Evolutionary conservation across 1,140 invertebrate genomes (phyloP).

Genomic region (Drosophila repleta): DNA sequence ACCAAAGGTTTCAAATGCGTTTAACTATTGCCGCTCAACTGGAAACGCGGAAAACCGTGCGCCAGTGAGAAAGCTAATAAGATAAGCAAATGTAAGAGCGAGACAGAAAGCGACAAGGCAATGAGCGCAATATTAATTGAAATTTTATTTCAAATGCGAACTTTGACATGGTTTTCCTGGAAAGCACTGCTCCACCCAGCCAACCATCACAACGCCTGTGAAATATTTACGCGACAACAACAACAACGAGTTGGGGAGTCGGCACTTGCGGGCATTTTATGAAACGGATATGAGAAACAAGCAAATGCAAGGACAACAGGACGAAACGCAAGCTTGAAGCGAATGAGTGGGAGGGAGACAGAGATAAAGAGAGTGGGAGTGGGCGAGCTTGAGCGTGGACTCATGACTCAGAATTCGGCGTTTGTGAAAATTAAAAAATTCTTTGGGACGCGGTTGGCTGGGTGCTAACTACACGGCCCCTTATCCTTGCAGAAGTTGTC

Average conservation of each 20-base stretch:
- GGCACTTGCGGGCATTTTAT: constrained; percentile 72
- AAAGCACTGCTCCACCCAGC: constrained; percentile 27
- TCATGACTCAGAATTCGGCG: constrained; percentile 73
- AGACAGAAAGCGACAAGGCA: constrained; percentile 20
- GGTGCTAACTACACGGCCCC: constrained; percentile 70
- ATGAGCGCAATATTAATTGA: constrained; percentile 60
- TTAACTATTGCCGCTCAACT: constrained; percentile 20
- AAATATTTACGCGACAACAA: constrained; percentile 53
- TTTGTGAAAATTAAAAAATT: constrained; percentile 81
- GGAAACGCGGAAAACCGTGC: constrained; percentile 2
- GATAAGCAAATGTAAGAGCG: constrained; percentile 4
- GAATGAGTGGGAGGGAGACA: background rate
- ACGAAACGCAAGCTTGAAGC: background rate
- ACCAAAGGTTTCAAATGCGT: background rate
- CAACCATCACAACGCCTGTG: constrained; percentile 40
- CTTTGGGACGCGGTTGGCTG: constrained; percentile 68
- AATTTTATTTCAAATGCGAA: constrained; percentile 70
- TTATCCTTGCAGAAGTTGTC: constrained; percentile 39
- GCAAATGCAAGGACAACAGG: constrained; percentile 52
- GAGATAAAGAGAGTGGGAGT: background rate
- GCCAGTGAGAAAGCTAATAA: constrained; percentile 2
- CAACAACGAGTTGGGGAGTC: constrained; percentile 21
- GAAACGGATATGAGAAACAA: constrained; percentile 81
- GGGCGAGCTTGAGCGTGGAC: constrained; percentile 2
- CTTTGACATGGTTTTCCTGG: constrained; percentile 63